Evolutionary conservation across 23 tunicate species (phyloP), one percentile per base, ranked within the genome.

Genomic region (Diplosoma virens): DNA sequence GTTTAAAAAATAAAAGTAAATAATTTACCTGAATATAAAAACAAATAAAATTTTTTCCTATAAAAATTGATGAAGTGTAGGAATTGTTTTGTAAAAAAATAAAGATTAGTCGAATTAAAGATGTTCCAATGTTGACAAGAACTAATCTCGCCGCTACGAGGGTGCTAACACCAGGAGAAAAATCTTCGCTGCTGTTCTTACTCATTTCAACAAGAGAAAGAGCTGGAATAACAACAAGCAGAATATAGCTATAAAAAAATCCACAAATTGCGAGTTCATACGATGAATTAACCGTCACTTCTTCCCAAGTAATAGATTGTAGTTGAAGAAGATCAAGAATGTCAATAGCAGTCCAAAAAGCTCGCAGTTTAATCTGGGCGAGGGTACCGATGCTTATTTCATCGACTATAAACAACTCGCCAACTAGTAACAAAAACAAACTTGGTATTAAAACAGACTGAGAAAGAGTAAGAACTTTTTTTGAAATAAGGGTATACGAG

Each of bases 231-330:
- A 79, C 35, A 47, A 84, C 67, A 9, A 90, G 90, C 7, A 82
- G 73, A 56, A 90, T 67, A 52, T 80, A 90, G 36, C 97, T 79
- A 54, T 84, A 90, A 59, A 84, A 90, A 66, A 66, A 90, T 17
- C 79, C 45, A 59, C 75, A 67, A 1, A 77, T 82, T 14, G 72
- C 86, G 2, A 82, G 25, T 37, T 66, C n/a, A 68, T 79, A 84
- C 6, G 90, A 79, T 17, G 79, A 68, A 37, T 84, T 71, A 30
- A 82, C 82, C 11, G 61, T 47, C 3, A 28, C 64, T 5, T 77
- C 75, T 73, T 90, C 97, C 89, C 89, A 84, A 84, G 84, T 75
- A 11, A 75, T 37, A 24, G 86, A 70, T 58, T 90, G 97, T 25
- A 90, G 68, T 4, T 90, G 91, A 16, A 90, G 30, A 35, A 90